Conservation (phyloP, 2,888 invertebrate species). For the Allolobophora icterica region DNA sequence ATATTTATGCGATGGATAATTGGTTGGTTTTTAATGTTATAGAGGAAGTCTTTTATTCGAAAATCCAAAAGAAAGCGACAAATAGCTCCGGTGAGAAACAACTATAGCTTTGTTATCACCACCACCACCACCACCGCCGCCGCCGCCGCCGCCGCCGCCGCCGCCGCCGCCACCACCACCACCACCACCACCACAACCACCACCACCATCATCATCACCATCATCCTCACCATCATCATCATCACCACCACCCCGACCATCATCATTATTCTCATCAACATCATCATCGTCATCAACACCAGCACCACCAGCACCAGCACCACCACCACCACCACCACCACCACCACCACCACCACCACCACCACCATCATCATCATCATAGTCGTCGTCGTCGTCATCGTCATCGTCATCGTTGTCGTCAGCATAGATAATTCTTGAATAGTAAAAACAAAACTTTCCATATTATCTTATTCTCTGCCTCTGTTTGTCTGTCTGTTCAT, state of each 20-base stretch:
- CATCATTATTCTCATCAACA: not conserved
- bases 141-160: too few relatives aligned
- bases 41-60: slow-evolving; percentile 9
- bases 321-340: too few relatives aligned
- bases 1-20: not conserved
- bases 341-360: too few relatives aligned
- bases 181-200: too few relatives aligned
- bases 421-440: too few relatives aligned
- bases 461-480: too few relatives aligned
- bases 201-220: not conserved
- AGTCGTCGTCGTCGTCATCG: not conserved
- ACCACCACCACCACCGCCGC: not conserved
- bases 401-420: too few relatives aligned
- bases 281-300: not conserved
- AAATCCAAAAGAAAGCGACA: not conserved
- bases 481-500: too few relatives aligned
- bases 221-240: not conserved
- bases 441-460: too few relatives aligned
- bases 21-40: not conserved
- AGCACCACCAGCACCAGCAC: too few relatives aligned
- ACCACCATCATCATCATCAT: not conserved
- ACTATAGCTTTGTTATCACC: not conserved
- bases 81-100: not conserved
- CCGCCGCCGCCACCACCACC: too few relatives aligned
- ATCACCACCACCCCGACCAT: too few relatives aligned